phyloP scores from a whole-genome alignment of 2,113 vertebrate species.

The Rhea pennata region DNA sequence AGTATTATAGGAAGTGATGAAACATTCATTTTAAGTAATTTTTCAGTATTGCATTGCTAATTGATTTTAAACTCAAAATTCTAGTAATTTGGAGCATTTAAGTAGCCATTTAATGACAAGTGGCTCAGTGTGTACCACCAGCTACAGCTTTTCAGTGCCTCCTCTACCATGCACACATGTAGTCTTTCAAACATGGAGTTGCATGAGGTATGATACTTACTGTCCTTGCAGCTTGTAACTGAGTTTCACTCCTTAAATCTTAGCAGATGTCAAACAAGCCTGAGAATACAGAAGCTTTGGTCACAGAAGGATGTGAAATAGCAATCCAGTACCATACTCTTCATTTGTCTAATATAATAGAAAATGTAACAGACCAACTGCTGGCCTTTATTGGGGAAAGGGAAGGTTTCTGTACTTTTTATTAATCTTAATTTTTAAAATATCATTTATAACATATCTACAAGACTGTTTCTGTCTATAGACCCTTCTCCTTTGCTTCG shows the following conservation, averaged over 20 bases:
- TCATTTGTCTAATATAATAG: rapidly evolving
- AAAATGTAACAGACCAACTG: neutral
- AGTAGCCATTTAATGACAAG: neutral
- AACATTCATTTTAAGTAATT: neutral
- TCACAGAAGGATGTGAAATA: rapidly evolving
- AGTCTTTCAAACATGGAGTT: rapidly evolving
- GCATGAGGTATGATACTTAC: too few species aligned
- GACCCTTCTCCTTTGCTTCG: neutral
- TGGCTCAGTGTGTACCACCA: neutral
- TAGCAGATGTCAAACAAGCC: rapidly evolving
- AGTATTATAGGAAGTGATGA: too few species aligned
- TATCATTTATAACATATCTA: rapidly evolving
- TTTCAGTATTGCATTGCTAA: neutral
- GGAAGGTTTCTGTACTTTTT: neutral
- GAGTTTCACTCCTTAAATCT: rapidly evolving
- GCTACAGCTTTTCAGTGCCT: neutral
- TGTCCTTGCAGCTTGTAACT: neutral
- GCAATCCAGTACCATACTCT: rapidly evolving
- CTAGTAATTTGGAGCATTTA: too few species aligned
- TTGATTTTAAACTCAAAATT: neutral
- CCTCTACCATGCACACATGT: rapidly evolving
- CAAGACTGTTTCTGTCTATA: neutral
- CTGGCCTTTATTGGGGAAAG: rapidly evolving
- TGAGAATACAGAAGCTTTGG: neutral
- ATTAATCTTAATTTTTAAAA: neutral